Conservation (phyloP, 2,888 invertebrate species). For the Troides oblongomaculatus region DNA sequence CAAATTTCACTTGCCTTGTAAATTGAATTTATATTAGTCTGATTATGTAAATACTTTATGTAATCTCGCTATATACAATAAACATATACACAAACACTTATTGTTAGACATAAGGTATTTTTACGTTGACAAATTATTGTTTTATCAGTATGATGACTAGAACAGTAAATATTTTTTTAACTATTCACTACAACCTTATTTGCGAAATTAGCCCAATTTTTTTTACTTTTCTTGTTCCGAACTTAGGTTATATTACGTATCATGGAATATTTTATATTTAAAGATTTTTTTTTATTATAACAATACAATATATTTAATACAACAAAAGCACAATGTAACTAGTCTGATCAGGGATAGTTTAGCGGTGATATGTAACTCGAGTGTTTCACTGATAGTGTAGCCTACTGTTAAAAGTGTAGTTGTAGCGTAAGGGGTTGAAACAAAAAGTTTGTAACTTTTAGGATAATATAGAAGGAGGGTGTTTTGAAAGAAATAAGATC, state of each 20-base stretch:
- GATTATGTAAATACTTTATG: neutral
- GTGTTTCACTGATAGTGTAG: neutral
- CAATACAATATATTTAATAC: no score
- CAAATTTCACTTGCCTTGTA: neutral
- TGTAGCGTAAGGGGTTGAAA: neutral
- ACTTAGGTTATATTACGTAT: no score
- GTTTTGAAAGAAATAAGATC: constrained; percentile 28
- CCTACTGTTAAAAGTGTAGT: neutral
- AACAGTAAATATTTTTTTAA: no score
- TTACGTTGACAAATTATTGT: no score
- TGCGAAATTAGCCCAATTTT: no score
- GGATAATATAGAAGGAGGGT: constrained; percentile 10
- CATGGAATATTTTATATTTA: no score
- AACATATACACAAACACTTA: neutral
- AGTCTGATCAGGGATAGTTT: neutral
- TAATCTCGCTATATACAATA: neutral
- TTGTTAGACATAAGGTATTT: no score
- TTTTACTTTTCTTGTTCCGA: no score
- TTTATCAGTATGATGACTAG: no score
- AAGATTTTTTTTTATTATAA: no score
- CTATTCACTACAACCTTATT: no score
- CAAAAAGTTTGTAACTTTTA: constrained; percentile 22
- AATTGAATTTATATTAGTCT: constrained; percentile 13
- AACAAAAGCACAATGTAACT: no score
- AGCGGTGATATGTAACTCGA: neutral